These are phyloP conservation scores for Brachyptera risi DNA, from an alignment of 2,888 invertebrate genomes.

Conservation along the genomic window DNA sequence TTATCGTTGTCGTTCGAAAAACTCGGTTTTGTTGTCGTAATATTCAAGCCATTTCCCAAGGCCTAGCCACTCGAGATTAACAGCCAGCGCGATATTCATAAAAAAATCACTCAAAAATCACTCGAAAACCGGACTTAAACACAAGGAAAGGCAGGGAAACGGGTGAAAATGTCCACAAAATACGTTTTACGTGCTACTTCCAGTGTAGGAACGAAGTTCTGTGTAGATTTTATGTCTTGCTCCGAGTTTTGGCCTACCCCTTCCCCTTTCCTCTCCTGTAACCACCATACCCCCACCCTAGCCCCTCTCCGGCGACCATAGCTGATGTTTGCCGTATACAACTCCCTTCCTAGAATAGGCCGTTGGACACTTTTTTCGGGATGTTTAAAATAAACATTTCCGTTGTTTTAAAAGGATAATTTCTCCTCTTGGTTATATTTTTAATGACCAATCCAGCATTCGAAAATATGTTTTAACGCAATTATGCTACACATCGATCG, in stretches of 20 bases:
- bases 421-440: too few species aligned
- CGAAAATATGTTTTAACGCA: too few species aligned
- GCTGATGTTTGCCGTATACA: too few species aligned
- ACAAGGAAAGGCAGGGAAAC: neutral
- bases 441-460: too few species aligned
- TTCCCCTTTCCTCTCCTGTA: slow-evolving; percentile 20
- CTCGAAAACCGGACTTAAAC: neutral
- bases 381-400: too few species aligned
- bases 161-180: neutral
- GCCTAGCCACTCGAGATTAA: neutral
- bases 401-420: too few species aligned
- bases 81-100: neutral
- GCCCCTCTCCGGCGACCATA: slow-evolving; percentile 16
- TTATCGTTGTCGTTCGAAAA: neutral
- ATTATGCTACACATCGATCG: too few species aligned
- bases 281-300: neutral
- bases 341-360: neutral
- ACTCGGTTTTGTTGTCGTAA: neutral
- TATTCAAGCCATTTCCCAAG: slow-evolving; percentile 5
- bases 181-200: slow-evolving; percentile 1
- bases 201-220: slow-evolving; percentile 22
- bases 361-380: too few species aligned
- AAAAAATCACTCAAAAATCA: slow-evolving; percentile 5
- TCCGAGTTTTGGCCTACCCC: slow-evolving; percentile 26
- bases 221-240: slow-evolving; percentile 29